Base-by-base conservation (phyloP, 2,797 vertebrate species). In the Hippoglossus hippoglossus region DNA sequence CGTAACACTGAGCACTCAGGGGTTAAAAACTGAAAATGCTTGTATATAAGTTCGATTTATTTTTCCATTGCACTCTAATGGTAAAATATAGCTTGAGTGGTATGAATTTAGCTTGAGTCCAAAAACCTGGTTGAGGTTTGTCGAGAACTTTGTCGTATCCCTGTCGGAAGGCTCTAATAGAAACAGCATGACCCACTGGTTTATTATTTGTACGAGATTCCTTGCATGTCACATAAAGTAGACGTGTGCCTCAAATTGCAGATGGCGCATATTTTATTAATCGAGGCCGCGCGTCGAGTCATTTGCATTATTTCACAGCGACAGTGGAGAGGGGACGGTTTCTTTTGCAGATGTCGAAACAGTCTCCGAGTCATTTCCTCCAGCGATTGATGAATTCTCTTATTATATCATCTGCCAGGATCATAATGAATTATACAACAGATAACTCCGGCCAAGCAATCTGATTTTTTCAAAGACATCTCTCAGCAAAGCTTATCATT, bases 181-280 rank as follows among this genome's bases (percentile, higher is more conserved):
- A 89, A 86, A 74, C 75, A 84, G 90, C 91, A 92, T 91, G 92
- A 87, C 68, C 75, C 72, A 81, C 75, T 75, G 82, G 71, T 88
- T 86, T 85, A 66, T 80, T 77, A 79, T 51, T 74, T 55, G 50
- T 86, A 81, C 78, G 55, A 62, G 71, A 84, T 84, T 83, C 74
- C 79, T 86, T 93, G 91, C 92, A 93, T 93, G 92, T 79, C 89
- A 82, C 79, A 73, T 81, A 74, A 79, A 85, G 57, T 65, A 86
- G 75, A 83, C 22, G 22, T 60, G 72, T 52, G 77, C 77, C 86
- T 89, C 75, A 71, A 58, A 77, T 15, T 75, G 81, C 81, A 81
- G 67, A 83, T 54, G 77, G 67, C 58, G 63, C 75, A 56, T 76
- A 68, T 85, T 80, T 88, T 71, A 88, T 87, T 56, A 60, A 83